These are phyloP conservation scores for Drosophila trapezifrons DNA, from an alignment of 1,140 invertebrate species.

Conservation along the genomic window DNA sequence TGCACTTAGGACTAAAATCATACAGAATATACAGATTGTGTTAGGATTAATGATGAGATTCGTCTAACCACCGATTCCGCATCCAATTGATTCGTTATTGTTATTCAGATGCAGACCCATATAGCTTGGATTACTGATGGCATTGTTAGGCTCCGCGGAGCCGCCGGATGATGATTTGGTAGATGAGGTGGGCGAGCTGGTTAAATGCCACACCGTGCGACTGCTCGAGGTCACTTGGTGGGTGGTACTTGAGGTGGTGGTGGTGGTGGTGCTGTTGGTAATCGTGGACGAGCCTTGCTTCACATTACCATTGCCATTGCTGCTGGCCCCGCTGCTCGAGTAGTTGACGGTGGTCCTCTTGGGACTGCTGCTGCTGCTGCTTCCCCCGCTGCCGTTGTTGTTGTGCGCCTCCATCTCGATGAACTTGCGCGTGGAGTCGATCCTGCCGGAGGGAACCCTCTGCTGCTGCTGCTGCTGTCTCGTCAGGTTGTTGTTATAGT, in stretches of 20 bases:
- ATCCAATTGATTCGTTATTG: conserved; percentile 78
- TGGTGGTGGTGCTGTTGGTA: conserved; percentile 47
- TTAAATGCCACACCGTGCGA: conserved; percentile 83
- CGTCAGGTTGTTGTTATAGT: conserved; percentile 61
- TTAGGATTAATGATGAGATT: conserved; percentile 46
- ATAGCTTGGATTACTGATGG: conserved; percentile 84
- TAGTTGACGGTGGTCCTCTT: conserved; percentile 58
- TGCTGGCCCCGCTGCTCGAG: conserved; percentile 73
- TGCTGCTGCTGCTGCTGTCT: conserved; percentile 49
- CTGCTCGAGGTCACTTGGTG: conserved; percentile 66
- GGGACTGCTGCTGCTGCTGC: conserved; percentile 30
- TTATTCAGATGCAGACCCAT: conserved; percentile 82
- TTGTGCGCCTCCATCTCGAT: conserved; percentile 75
- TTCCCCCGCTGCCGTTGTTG: conserved; percentile 30
- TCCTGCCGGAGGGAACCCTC: conserved; percentile 61
- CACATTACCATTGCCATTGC: conserved; percentile 78
- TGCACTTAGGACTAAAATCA: conserved; percentile 24
- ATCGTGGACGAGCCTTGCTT: conserved; percentile 32
- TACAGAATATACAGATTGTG: conserved; percentile 6
- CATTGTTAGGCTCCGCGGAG: conserved; percentile 68
- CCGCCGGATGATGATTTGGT: conserved; percentile 70
- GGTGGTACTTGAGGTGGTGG: conserved; percentile 37
- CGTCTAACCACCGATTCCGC: conserved; percentile 74
- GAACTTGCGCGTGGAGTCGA: conserved; percentile 71
- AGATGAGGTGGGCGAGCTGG: conserved; percentile 74